A percentile compares a stretch with the other conserved stretches of the same genome.
Evolutionary conservation across 2,113 vertebrate genomes (phyloP).

Genomic region (Myotis brandtii): DNA sequence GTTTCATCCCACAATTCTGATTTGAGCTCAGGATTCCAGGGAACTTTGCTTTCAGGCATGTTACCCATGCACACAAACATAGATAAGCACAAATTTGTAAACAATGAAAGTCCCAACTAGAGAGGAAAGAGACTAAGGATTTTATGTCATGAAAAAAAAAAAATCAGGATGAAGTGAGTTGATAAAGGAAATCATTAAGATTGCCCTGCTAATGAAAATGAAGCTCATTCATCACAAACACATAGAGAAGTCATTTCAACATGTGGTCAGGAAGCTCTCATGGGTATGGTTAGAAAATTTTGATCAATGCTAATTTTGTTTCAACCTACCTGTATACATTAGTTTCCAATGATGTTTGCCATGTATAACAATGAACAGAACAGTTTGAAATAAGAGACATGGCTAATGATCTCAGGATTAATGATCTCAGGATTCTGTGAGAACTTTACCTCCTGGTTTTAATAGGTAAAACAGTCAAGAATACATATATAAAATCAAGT

Average conservation of each 20-base stretch:
- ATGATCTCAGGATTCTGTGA: not conserved
- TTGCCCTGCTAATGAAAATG: constrained; percentile 4
- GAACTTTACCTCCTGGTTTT: not conserved
- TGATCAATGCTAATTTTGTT: not conserved
- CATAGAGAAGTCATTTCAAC: not conserved
- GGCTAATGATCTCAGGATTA: not conserved
- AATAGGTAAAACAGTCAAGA: not conserved
- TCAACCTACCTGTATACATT: not conserved
- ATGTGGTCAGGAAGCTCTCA: not conserved
- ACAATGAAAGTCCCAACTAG: not conserved
- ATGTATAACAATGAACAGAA: not conserved
- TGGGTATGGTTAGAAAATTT: not conserved
- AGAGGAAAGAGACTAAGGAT: not conserved
- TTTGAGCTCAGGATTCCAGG: not conserved
- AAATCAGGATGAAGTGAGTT: not conserved
- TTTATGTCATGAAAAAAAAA: not conserved
- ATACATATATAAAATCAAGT: not conserved
- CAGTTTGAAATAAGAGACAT: not conserved
- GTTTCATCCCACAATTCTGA: constrained; percentile 76
- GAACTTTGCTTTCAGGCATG: not conserved
- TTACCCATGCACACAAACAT: not conserved
- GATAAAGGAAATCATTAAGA: not conserved
- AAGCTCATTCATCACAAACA: constrained; percentile 20
- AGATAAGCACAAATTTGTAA: not conserved
- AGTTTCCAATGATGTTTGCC: not conserved